Evolutionary conservation across 2,888 invertebrate genomes (phyloP).

Genomic region (Rhyacophila evoluta): DNA sequence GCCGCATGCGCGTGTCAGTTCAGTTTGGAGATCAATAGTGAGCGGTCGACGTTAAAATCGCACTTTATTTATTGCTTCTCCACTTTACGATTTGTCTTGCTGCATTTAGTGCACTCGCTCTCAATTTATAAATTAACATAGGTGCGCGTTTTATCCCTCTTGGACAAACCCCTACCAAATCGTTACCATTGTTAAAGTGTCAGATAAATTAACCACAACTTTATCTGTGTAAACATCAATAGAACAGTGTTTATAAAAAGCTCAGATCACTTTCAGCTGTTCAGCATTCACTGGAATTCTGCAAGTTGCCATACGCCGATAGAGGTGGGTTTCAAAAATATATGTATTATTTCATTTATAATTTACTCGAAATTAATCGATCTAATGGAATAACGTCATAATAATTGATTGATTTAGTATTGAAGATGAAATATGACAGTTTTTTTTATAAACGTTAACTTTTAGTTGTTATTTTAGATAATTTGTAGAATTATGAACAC

Average conservation of each 20-base stretch:
- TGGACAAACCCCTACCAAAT: background rate
- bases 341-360: background rate
- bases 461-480: too few species aligned
- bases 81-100: background rate
- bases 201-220: background rate
- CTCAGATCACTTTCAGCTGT: background rate
- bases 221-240: conserved; percentile 4
- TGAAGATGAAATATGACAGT: too few species aligned
- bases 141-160: conserved; percentile 6
- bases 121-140: background rate
- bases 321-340: background rate
- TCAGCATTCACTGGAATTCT: background rate
- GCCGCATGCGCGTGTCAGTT: conserved; percentile 25
- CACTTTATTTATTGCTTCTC: background rate
- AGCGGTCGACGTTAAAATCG: conserved; percentile 4
- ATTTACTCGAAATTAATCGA: background rate
- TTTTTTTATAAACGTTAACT: too few species aligned
- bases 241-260: conserved; percentile 9
- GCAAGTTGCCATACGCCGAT: background rate
- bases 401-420: too few species aligned
- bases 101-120: background rate
- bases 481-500: too few species aligned
- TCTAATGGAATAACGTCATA: too few species aligned
- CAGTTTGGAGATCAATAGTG: conserved; percentile 27
- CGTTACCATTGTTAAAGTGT: background rate